Evolutionary conservation across 2,113 vertebrate species (phyloP).

Genomic region (Onychostruthus taczanowskii): DNA sequence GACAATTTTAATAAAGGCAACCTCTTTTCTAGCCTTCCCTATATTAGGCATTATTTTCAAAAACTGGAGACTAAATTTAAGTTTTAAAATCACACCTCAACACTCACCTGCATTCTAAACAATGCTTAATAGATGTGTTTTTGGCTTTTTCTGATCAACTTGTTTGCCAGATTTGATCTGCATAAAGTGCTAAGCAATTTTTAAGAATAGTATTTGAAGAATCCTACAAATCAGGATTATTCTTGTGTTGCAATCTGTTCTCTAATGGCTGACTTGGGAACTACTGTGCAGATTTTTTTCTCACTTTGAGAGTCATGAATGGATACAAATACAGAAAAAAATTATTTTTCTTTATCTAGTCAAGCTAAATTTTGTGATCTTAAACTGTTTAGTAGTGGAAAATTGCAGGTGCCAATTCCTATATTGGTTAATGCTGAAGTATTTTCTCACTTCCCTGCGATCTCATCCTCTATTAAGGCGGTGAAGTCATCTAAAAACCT

Average conservation of each 20-base stretch:
- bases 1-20: not conserved
- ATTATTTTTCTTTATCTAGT: not conserved
- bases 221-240: not conserved
- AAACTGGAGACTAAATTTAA: not conserved
- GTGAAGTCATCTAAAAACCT: not conserved
- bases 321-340: not conserved
- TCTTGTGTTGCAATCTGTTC: rapidly evolving
- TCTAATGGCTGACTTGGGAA: not conserved
- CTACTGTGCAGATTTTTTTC: not conserved
- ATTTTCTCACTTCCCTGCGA: not conserved
- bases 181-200: not conserved
- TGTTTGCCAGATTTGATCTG: not conserved
- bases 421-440: not conserved
- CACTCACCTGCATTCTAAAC: not conserved
- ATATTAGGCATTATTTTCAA: not conserved
- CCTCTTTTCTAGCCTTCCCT: not conserved
- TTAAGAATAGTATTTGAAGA: not conserved
- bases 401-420: not conserved
- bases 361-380: not conserved
- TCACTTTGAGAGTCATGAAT: not conserved
- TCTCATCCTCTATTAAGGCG: not conserved
- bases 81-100: not conserved
- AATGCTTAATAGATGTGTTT: not conserved
- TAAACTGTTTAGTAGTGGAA: not conserved
- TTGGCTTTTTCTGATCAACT: not conserved